Conservation (phyloP, 2,113 vertebrate genomes). For the Sigmodon hispidus region DNA sequence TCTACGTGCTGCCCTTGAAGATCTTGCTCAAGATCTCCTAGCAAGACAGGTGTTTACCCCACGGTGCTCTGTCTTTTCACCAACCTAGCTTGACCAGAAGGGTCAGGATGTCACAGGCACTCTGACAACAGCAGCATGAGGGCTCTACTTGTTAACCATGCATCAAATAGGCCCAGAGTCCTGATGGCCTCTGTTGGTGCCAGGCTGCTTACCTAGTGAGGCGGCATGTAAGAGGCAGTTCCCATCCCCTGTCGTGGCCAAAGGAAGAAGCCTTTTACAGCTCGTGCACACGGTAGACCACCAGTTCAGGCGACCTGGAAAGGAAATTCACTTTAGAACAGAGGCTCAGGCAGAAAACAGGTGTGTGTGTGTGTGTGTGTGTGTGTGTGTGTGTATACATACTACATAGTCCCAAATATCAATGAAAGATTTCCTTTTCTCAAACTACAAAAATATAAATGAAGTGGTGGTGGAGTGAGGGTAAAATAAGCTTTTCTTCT, state of each 20-base stretch:
- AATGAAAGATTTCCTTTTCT: neutral
- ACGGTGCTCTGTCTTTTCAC: neutral
- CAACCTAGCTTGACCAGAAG: neutral
- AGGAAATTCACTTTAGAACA: conserved; percentile 25
- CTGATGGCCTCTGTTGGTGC: neutral
- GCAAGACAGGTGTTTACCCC: neutral
- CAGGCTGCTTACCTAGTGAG: conserved; percentile 91
- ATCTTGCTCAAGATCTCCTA: neutral
- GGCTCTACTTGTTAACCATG: neutral
- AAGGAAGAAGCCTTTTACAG: conserved; percentile 96
- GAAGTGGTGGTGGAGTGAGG: neutral
- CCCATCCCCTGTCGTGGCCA: conserved; percentile 98
- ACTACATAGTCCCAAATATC: neutral
- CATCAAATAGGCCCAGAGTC: neutral
- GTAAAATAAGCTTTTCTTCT: neutral
- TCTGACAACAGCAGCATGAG: neutral
- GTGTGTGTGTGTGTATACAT: neutral
- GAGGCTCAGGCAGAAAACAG: neutral
- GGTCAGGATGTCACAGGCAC: neutral
- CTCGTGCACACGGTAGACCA: conserved; percentile 97
- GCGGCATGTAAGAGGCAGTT: conserved; percentile 99
- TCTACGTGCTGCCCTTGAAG: neutral
- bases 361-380: neutral
- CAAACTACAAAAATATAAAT: neutral
- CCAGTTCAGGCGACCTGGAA: conserved; percentile 97